A percentile compares a stretch with the other conserved stretches of the same genome.
Conservation (phyloP, 1,140 invertebrate genomes). For the Procambarus virginalis region DNA sequence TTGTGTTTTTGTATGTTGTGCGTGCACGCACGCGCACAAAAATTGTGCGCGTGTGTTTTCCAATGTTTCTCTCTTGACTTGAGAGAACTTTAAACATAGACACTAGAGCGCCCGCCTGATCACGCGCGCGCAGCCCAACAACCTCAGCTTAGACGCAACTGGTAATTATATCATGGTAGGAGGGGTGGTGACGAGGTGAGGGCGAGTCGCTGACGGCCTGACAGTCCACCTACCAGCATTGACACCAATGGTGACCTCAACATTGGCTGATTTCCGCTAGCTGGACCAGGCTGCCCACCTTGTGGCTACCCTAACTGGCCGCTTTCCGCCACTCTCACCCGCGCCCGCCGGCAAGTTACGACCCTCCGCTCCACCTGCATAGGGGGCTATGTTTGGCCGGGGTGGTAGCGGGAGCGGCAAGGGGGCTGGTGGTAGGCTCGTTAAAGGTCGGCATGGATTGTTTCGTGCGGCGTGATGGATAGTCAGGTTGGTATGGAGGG, state of each 20-base stretch:
- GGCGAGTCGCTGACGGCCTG: too few species aligned
- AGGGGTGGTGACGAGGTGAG: too few species aligned
- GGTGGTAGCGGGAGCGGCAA: background rate
- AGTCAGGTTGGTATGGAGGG: background rate
- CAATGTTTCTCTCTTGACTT: too few species aligned
- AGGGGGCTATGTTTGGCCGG: background rate
- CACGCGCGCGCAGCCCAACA: too few species aligned
- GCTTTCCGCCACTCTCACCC: background rate
- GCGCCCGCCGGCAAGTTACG: background rate
- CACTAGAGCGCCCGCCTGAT: too few species aligned
- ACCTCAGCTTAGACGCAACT: too few species aligned
- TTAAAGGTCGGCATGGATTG: conserved; percentile 10
- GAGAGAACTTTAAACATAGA: too few species aligned
- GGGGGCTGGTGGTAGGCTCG: background rate
- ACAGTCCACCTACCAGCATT: background rate
- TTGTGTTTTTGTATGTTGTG: too few species aligned
- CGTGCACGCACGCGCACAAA: too few species aligned
- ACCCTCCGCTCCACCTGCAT: background rate
- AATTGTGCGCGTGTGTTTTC: too few species aligned
- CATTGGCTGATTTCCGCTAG: background rate
- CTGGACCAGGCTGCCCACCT: background rate
- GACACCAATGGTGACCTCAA: background rate
- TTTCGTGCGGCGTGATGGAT: conserved; percentile 1
- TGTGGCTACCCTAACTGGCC: background rate
- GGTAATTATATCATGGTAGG: too few species aligned